Conservation (phyloP, 1,140 invertebrate genomes). For the Chelonus insularis region DNA sequence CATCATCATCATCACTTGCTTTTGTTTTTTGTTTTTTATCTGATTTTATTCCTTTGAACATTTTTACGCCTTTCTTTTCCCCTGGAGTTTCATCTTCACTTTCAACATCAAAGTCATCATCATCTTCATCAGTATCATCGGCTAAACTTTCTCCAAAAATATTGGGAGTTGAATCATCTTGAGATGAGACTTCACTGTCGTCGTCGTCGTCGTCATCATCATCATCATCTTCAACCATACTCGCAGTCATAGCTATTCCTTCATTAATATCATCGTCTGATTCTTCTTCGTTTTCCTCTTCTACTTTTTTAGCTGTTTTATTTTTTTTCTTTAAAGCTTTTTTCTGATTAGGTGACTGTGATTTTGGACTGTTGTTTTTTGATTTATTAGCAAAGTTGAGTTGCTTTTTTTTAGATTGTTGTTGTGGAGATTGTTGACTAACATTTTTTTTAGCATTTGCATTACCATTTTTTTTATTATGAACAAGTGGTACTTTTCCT, state of each 20-base stretch:
- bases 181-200: constrained; percentile 16
- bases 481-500: constrained; percentile 32
- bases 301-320: background rate
- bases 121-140: constrained; percentile 28
- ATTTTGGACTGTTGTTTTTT: background rate
- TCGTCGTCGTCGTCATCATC: constrained; percentile 25
- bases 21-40: constrained; percentile 10
- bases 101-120: constrained; percentile 29
- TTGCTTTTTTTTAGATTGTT: background rate
- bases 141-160: constrained; percentile 26
- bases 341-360: background rate
- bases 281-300: constrained; percentile 24
- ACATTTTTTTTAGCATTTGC: background rate
- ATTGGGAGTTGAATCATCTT: constrained; percentile 18
- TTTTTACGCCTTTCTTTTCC: constrained; percentile 36
- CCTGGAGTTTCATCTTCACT: background rate
- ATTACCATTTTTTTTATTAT: constrained; percentile 27
- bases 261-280: constrained; percentile 28
- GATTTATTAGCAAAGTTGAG: background rate
- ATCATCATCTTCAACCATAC: constrained; percentile 18
- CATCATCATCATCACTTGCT: constrained; percentile 24
- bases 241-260: constrained; percentile 21
- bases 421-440: constrained; percentile 2
- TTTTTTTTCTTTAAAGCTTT: constrained; percentile 18
- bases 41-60: constrained; percentile 36